Percentiles rank a stretch among this genome's conserved stretches.
These are phyloP conservation scores for Irena cyanogastra DNA, from an alignment of 2,113 vertebrate species.

Conservation along the genomic window DNA sequence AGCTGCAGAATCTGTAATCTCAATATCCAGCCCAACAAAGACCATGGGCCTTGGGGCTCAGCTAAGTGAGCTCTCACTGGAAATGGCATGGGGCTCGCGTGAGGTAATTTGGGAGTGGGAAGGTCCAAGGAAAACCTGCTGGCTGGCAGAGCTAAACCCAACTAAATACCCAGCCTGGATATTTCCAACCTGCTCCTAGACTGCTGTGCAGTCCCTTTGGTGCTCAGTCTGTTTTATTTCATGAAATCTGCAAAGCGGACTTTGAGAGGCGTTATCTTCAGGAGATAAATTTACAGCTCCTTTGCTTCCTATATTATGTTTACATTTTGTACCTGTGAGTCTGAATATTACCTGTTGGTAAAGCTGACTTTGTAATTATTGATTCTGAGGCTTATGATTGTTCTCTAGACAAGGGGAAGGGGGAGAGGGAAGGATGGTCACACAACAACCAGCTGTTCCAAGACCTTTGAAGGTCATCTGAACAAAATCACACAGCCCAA, in stretches of 20 bases:
- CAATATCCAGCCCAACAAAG: not conserved
- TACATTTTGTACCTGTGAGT: conserved; percentile 7
- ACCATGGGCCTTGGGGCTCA: not conserved
- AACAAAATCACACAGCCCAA: not conserved
- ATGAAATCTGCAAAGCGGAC: conserved; percentile 9
- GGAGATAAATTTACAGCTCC: conserved; percentile 31
- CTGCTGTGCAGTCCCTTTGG: not conserved
- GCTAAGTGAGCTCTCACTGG: not conserved
- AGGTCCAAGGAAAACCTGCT: not conserved
- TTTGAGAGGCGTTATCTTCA: conserved; percentile 1
- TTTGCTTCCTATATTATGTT: conserved; percentile 26
- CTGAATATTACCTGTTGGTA: conserved; percentile 20
- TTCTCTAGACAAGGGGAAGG: not conserved
- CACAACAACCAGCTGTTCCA: not conserved
- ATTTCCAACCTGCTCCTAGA: not conserved
- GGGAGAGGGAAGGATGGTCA: not conserved
- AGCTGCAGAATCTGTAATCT: conserved; percentile 13
- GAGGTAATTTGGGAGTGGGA: not conserved
- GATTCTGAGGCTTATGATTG: conserved; percentile 29
- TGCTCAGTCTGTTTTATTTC: not conserved
- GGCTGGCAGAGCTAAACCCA: not conserved
- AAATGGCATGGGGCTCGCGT: fast-evolving
- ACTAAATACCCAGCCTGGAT: not conserved
- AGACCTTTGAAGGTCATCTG: not conserved
- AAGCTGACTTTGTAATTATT: conserved; percentile 38